Base-by-base conservation (phyloP, 2,888 invertebrate genomes). In the Deilephila elpenor region DNA sequence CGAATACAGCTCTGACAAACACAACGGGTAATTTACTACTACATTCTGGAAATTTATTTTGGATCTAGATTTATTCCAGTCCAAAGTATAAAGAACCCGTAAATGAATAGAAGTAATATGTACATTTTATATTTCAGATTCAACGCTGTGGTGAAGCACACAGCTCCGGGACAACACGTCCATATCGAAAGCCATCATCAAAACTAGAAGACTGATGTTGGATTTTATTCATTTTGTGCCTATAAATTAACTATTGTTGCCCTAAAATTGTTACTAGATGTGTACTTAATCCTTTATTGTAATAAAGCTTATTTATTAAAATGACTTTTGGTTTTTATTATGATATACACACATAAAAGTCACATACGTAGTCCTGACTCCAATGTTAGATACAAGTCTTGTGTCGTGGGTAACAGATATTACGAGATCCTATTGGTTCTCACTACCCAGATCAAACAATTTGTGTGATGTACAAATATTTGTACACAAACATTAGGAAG, bases 1-100 rank as follows among this genome's bases (percentile, higher is more conserved):
- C 34, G 95, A 96, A 83, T 96, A 96, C 83, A 95, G 91, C 74
- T 95, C 96, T 56, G 96, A 96, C 79, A 95, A 95, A 82, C 95
- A 95, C 76, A 88, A 90, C 73, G 96, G 96, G 93, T 96, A 92
- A 86, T 44, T 14, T 44, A 44, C 44, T 3, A 4, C 11, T 44
- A 44, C 14, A 44, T 44, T 2, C 44, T 44, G 11, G 11, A 37
- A 37, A 37, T 11, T 37, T 8, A 37, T 44, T 44, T 11, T 11
- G 3, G 44, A 11, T 37, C 37, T 1, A 37, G 37, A 37, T 8
- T 37, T 37, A 25, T 37, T 37, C 8, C 37, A 2, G 6, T 62
- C 32, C 20, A 59, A 20, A 20, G n/a, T 20, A 59, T 59, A 59
- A 3, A n/a, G 29, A 61, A 32, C 32, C 6, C 5, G 17, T 61